Percentiles rank a stretch among this genome's conserved stretches.
phyloP scores from a whole-genome alignment of 2,113 vertebrate genomes.

The Murina feae region DNA sequence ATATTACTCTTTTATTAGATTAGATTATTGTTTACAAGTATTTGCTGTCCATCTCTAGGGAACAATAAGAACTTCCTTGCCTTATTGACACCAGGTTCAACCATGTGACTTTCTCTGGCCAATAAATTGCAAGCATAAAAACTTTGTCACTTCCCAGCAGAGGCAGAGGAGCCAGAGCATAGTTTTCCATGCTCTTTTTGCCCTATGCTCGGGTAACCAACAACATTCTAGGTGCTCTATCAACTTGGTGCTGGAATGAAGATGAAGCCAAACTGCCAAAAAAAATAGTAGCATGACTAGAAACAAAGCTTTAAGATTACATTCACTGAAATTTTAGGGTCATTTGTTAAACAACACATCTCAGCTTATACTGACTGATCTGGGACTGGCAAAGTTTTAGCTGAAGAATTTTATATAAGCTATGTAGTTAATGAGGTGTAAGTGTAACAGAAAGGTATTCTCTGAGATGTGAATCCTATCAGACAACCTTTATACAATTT shows the following conservation, averaged over 20 bases:
- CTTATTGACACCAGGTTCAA: background rate
- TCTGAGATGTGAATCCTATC: background rate
- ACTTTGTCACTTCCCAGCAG: background rate
- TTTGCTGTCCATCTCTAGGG: background rate
- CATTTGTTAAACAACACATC: background rate
- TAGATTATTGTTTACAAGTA: background rate
- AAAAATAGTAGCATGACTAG: background rate
- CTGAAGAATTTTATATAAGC: background rate
- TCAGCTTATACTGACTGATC: background rate
- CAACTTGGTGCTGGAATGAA: background rate
- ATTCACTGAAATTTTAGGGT: background rate
- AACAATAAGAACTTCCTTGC: background rate
- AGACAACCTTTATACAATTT: background rate
- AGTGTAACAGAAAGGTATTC: background rate
- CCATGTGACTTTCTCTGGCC: background rate
- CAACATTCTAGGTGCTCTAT: background rate
- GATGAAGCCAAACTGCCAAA: background rate
- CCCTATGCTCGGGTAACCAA: background rate
- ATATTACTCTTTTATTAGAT: no score
- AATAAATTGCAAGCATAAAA: constrained; percentile 1
- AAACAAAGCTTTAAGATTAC: background rate
- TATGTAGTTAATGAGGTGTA: background rate
- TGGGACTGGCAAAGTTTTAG: background rate
- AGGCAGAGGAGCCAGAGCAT: background rate
- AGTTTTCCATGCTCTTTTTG: background rate